Conservation (phyloP, 2,888 invertebrate species). For the Dolomedes plantarius region DNA sequence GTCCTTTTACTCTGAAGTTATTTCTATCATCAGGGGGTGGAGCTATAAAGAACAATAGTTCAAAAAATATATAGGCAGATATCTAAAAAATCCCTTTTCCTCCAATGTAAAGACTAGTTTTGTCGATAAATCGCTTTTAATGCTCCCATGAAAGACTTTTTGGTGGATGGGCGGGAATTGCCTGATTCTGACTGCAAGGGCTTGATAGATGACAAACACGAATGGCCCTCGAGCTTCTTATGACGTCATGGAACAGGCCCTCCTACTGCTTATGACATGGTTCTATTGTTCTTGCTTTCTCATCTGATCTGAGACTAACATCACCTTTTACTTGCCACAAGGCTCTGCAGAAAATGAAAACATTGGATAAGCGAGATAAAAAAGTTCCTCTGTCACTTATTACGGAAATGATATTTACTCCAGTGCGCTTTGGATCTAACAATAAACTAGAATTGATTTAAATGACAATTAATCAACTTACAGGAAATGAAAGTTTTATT, state of each 20-base stretch:
- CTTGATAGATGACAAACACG: conserved; percentile 61
- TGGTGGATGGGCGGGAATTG: conserved; percentile 27
- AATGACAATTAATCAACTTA: too few species aligned
- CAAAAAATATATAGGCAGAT: conserved; percentile 43
- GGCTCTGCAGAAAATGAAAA: too few species aligned
- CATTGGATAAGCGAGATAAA: too few species aligned
- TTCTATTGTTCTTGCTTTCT: conserved; percentile 23
- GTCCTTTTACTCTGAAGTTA: too few species aligned
- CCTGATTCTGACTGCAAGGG: conserved; percentile 60
- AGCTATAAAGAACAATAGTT: conserved; percentile 34
- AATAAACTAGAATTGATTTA: too few species aligned
- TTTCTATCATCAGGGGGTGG: conserved; percentile 25
- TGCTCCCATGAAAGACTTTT: conserved; percentile 34
- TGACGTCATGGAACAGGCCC: conserved; percentile 46
- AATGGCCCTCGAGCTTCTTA: conserved; percentile 34
- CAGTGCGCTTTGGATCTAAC: too few species aligned
- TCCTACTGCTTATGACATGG: conserved; percentile 54
- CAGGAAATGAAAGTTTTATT: too few species aligned
- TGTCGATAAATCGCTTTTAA: conserved; percentile 52
- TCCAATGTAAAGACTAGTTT: conserved; percentile 18
- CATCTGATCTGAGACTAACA: neutral
- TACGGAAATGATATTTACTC: too few species aligned
- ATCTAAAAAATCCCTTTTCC: conserved; percentile 45
- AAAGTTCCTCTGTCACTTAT: too few species aligned
- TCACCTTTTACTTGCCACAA: neutral